A percentile compares a stretch with the other conserved stretches of the same genome.
These are phyloP conservation scores for Microctonus aethiopoides DNA, from an alignment of 2,888 invertebrate genomes.

Conservation along the genomic window DNA sequence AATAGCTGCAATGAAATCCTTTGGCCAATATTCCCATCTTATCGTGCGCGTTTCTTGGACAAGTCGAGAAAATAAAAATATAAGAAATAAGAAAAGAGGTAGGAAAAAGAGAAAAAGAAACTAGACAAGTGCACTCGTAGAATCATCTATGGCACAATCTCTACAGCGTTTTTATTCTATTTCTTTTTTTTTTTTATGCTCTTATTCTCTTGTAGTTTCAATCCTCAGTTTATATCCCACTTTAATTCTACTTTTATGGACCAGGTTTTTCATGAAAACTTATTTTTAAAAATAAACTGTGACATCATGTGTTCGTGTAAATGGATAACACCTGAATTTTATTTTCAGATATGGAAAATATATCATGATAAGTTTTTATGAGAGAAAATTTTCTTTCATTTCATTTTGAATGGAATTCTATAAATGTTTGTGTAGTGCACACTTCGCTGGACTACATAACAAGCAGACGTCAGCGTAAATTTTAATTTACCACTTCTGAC, in stretches of 20 bases:
- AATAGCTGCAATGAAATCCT: neutral
- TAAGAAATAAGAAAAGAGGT: too few relatives aligned
- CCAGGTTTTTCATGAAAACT: neutral
- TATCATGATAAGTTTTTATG: neutral
- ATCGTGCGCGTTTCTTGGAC: neutral
- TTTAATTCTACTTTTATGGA: neutral
- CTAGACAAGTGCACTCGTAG: neutral
- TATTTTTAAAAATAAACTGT: neutral
- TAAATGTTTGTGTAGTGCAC: neutral
- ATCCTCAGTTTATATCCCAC: neutral
- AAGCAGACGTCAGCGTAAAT: neutral
- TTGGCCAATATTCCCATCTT: neutral
- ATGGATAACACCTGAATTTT: neutral
- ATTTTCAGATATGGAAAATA: neutral
- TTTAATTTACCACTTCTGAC: neutral
- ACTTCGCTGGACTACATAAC: neutral
- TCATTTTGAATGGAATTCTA: neutral
- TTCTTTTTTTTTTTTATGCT: too few relatives aligned
- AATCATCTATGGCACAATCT: conserved; percentile 4
- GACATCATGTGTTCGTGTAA: neutral
- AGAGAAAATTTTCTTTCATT: neutral
- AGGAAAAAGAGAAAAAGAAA: neutral
- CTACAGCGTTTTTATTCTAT: neutral
- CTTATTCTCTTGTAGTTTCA: neutral
- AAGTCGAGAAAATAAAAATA: neutral